These are phyloP conservation scores for Tachysurus fulvidraco DNA, from an alignment of 2,113 vertebrate genomes.

Conservation along the genomic window DNA sequence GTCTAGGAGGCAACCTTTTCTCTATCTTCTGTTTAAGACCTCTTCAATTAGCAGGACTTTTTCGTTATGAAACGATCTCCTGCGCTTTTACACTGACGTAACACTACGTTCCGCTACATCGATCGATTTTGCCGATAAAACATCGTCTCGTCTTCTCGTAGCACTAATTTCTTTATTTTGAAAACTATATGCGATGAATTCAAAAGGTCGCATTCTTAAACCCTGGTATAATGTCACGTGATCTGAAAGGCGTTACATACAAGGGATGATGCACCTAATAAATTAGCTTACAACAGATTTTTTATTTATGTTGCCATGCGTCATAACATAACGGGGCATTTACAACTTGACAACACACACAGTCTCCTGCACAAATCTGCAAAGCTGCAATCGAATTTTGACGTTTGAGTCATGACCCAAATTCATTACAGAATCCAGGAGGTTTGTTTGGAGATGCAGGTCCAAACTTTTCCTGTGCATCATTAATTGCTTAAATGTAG, in stretches of 20 bases:
- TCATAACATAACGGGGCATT: neutral
- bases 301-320: neutral
- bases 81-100: neutral
- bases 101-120: no score
- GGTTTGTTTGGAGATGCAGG: slow-evolving; percentile 2
- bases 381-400: neutral
- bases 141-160: neutral
- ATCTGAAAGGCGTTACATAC: neutral
- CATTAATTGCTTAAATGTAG: slow-evolving; percentile 41
- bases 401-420: neutral
- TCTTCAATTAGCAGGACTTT: neutral
- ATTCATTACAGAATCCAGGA: neutral
- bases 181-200: neutral
- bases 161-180: neutral
- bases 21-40: neutral
- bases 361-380: neutral
- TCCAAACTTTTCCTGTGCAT: slow-evolving; percentile 28
- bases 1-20: no score
- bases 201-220: neutral
- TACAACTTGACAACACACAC: neutral
- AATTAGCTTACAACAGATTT: slow-evolving; percentile 28
- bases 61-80: neutral
- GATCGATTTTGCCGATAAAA: no score
- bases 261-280: neutral
- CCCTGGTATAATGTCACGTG: neutral